These are phyloP conservation scores for Liposcelis brunnea DNA, from an alignment of 2,888 invertebrate species.

Conservation along the genomic window DNA sequence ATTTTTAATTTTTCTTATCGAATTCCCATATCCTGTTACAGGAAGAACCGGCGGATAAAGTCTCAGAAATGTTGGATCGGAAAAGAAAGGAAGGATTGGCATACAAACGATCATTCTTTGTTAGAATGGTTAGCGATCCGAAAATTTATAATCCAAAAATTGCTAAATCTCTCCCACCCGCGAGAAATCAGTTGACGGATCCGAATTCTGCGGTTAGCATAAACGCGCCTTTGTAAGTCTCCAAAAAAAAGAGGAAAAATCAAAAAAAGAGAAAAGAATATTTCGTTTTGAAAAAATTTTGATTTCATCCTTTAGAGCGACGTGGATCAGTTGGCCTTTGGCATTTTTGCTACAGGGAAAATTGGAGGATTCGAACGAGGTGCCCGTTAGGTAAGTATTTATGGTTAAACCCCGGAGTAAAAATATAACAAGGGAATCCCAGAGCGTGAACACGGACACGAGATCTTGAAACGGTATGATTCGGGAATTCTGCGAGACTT, in stretches of 20 bases:
- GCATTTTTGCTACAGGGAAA: conserved; percentile 74
- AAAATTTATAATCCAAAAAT: conserved; percentile 90
- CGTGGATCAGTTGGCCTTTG: conserved; percentile 87
- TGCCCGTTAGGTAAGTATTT: conserved; percentile 52
- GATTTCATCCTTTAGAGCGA: conserved; percentile 36
- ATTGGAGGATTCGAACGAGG: conserved; percentile 50
- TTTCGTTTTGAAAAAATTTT: conserved; percentile 7
- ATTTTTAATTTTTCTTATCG: conserved; percentile 13
- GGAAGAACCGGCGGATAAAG: conserved; percentile 46
- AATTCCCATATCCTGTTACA: neutral
- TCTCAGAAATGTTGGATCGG: conserved; percentile 54
- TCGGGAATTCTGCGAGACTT: neutral
- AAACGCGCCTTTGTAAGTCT: conserved; percentile 28
- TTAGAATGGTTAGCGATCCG: conserved; percentile 94
- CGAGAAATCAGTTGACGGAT: conserved; percentile 35
- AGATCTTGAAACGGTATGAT: neutral
- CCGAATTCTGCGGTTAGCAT: conserved; percentile 25
- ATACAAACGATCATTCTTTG: conserved; percentile 88
- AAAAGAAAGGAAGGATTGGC: conserved; percentile 66
- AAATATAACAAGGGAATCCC: too few species aligned
- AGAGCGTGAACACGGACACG: neutral
- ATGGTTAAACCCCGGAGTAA: neutral
- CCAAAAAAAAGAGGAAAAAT: too few species aligned
- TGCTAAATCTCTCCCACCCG: conserved; percentile 50
- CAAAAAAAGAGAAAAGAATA: too few species aligned